Conservation (phyloP, 1,140 invertebrate species). For the Panonychus citri region DNA sequence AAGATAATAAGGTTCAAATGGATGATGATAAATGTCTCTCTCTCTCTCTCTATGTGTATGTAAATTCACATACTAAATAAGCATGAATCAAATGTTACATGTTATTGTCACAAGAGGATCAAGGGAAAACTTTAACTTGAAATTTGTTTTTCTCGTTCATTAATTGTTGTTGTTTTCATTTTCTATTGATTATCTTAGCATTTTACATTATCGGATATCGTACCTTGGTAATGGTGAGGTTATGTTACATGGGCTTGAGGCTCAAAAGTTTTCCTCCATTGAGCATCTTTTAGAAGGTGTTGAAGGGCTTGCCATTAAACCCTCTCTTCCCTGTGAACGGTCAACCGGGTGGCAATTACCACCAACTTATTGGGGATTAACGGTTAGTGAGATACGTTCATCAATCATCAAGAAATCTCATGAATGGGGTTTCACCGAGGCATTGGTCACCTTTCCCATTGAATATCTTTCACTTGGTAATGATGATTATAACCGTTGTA, state of each 20-base stretch:
- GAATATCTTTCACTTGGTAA: background rate
- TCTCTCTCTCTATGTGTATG: too few species aligned
- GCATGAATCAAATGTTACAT: too few species aligned
- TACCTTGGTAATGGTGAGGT: constrained; percentile 14
- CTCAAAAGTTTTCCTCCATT: constrained; percentile 16
- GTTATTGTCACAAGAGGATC: too few species aligned
- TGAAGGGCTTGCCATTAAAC: constrained; percentile 18
- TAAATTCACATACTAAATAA: too few species aligned
- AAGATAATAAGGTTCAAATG: too few species aligned
- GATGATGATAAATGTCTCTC: too few species aligned
- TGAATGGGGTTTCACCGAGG: constrained; percentile 16
- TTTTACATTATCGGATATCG: constrained; percentile 18
- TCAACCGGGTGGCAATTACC: constrained; percentile 17
- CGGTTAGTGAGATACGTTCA: constrained; percentile 22
- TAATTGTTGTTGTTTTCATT: background rate
- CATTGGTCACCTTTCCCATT: background rate
- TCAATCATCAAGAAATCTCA: constrained; percentile 20
- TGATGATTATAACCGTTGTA: background rate
- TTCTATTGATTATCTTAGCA: constrained; percentile 6
- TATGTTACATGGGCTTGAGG: constrained; percentile 14
- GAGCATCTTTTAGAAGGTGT: constrained; percentile 16
- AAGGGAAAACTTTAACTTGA: too few species aligned
- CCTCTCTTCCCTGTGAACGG: constrained; percentile 21
- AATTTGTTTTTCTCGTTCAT: too few species aligned
- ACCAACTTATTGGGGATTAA: constrained; percentile 25